These are phyloP conservation scores for Poecile montanus DNA, from an alignment of 2,797 vertebrate species.

Conservation along the genomic window DNA sequence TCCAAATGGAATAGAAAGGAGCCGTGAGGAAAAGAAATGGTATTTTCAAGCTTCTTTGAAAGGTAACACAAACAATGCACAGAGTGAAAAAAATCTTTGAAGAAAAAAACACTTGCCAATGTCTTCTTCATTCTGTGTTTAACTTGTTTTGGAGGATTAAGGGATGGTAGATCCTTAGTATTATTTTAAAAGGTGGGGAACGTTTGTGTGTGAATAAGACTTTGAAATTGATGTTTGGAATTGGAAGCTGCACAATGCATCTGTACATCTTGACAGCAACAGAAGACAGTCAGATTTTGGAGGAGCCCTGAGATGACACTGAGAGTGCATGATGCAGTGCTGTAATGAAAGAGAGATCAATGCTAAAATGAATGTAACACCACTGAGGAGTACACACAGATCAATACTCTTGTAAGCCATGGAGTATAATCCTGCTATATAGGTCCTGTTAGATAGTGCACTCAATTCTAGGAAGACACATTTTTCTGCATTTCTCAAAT, in stretches of 20 bases:
- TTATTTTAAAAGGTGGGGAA: background rate
- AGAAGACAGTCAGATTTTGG: conserved; percentile 25
- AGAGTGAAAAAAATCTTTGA: background rate
- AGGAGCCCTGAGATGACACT: conserved; percentile 26
- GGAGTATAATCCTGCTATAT: conserved; percentile 45
- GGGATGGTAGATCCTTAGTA: background rate
- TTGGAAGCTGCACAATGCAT: background rate
- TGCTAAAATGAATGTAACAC: conserved; percentile 64
- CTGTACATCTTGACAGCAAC: conserved; percentile 23
- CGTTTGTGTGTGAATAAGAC: background rate
- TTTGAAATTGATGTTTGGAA: conserved; percentile 22
- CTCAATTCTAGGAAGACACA: conserved; percentile 24
- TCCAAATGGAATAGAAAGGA: conserved; percentile 65
- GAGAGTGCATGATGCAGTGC: conserved; percentile 53
- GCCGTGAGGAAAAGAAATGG: conserved; percentile 44
- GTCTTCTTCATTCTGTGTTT: background rate
- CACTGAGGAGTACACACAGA: conserved; percentile 58
- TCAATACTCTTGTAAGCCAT: conserved; percentile 67
- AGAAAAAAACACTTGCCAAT: conserved; percentile 9
- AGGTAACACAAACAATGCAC: conserved; percentile 48
- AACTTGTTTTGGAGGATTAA: conserved; percentile 14
- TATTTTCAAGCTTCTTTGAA: conserved; percentile 62
- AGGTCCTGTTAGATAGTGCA: conserved; percentile 44
- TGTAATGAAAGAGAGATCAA: conserved; percentile 69
- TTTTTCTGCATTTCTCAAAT: conserved; percentile 47